Evolutionary conservation across 2,113 vertebrate genomes (phyloP), one percentile per base, ranked within the genome.

Genomic region (Copsychus sechellarum): DNA sequence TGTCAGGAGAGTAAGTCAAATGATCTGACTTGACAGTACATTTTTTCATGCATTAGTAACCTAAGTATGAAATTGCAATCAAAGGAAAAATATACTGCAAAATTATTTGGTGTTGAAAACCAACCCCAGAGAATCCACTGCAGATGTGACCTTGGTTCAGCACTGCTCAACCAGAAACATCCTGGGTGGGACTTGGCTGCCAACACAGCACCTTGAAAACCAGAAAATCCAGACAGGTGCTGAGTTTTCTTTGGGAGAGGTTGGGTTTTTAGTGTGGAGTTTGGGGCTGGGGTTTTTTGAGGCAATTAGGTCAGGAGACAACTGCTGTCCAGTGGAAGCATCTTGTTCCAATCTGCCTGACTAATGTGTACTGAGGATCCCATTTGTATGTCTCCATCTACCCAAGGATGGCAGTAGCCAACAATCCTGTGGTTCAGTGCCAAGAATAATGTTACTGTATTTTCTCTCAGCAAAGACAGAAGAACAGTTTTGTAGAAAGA

Each of bases 11-110:
- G 12, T 31, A 87, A 36, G n/a, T 51, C 61, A 81, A 82, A 83
- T 6, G 1, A 69, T 65, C 61, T 90, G 79, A 76, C 43, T 43
- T 60, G 34, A 92, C 38, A 43, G 53, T n/a, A n/a, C 53, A 28
- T 64, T 92, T 78, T 94, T 92, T 73, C 38, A 47, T 72, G 36
- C 36, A 60, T 53, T 74, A 76, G 19, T 85, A 84, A 85, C 57
- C 50, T 2, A 0, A 81, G 24, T 28, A 65, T 29, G 36, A 80
- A 57, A 45, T 5, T 28, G 61, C 28, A 79, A 80, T 76, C 61
- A 74, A 58, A 88, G 36, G 57, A 31, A 80, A 90, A 76, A 87
- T 21, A 79, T 8, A 47, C 31, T 53, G 36, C 28, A 67, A 77
- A 80, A 81, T 50, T 61, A 82, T 23, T 40, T 8, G 1, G 36